Base-by-base conservation (phyloP, 2,113 vertebrate genomes). In the Cavia porcellus region DNA sequence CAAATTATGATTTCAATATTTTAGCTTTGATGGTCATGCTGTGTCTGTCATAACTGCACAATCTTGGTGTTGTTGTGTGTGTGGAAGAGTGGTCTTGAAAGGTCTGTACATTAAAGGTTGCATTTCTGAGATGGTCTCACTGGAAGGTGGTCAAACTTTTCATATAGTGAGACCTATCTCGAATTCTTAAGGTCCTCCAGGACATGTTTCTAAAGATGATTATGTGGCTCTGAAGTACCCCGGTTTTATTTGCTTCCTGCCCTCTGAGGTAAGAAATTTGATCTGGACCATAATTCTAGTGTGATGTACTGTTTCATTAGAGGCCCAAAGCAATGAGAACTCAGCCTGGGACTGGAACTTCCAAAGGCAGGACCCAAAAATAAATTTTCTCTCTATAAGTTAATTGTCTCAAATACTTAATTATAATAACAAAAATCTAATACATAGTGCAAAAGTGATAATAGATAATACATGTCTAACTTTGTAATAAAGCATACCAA, bases 261-360 rank as follows among this genome's bases (percentile, higher is more conserved):
- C 1, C 32, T 2, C 2, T 12, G 0, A 32, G 4, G 28, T 70
- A 19, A 42, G 22, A 19, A 3, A 2, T 35, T 32, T 55, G 35
- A 0, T 24, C 4, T 42, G 12, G 7, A n/a, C 13, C 17, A 62
- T 38, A 5, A 0, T 55, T 50, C 25, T 50, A 50, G 7, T 3
- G 50, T 0, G 11, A 42, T 35, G 12, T 79, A 8, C 7, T 9
- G 19, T 20, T 3, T 79, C n/a, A 68, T 55, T 20, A 87, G 47
- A 68, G 20, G 13, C n/a, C 25, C 3, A 42, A 55, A 66, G 8
- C 82, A 64, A 52, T 45, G 17, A 4, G 17, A 12, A 38, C 14
- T 84, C 10, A 17, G n/a, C 42, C 10, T 66, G 14, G 32, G 9
- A 77, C 47, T 15, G 0, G 12, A 92, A 38, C n/a, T 13, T 55